These are phyloP conservation scores for Miniopterus natalensis DNA, from an alignment of 2,113 vertebrate species.

Conservation along the genomic window DNA sequence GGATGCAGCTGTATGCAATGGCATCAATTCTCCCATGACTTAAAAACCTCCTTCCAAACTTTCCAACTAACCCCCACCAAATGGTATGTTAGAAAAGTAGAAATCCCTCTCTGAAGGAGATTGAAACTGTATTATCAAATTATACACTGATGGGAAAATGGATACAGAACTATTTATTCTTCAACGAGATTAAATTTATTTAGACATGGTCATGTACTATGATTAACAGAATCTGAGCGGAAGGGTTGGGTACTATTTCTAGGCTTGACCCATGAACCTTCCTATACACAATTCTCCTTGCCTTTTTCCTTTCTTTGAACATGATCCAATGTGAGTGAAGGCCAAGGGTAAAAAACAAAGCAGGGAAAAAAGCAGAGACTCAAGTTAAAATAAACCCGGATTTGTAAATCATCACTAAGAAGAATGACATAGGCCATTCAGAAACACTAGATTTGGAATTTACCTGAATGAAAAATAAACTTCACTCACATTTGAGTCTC, in stretches of 20 bases:
- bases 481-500: not conserved
- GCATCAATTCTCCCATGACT: not conserved
- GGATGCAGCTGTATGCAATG: not conserved
- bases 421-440: not conserved
- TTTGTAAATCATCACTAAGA: not conserved
- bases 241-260: not conserved
- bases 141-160: not conserved
- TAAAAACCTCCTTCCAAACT: slow-evolving; percentile 7
- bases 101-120: not conserved
- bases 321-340: not conserved
- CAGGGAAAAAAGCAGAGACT: not conserved
- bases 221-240: not conserved
- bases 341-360: not conserved
- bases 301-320: not conserved
- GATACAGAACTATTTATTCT: not conserved
- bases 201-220: rapidly evolving
- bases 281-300: not conserved
- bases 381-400: not conserved
- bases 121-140: not conserved
- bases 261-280: not conserved
- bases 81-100: not conserved
- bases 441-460: not conserved
- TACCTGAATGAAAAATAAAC: not conserved
- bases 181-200: not conserved
- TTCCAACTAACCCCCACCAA: not conserved